Evolutionary conservation across 2,113 vertebrate genomes (phyloP).

Genomic region (Hippocampus comes): DNA sequence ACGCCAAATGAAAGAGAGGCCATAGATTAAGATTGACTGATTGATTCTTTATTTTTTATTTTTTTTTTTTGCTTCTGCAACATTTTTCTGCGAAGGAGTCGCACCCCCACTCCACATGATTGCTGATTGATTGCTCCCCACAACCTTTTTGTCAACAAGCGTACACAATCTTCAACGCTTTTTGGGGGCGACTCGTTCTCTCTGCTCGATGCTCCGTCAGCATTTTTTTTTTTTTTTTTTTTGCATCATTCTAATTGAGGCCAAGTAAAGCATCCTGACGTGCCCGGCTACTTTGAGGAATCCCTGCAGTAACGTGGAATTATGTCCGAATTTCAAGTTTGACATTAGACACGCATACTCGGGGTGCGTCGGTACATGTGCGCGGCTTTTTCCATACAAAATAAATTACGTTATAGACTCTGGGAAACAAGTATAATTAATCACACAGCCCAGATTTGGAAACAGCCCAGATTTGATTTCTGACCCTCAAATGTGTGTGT

Average conservation of each 20-base stretch:
- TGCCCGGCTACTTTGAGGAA: neutral
- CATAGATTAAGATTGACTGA: conserved; percentile 40
- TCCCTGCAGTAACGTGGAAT: neutral
- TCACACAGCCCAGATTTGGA: too few relatives aligned
- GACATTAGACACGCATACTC: neutral
- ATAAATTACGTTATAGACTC: neutral
- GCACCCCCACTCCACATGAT: neutral
- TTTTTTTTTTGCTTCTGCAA: conserved; percentile 26
- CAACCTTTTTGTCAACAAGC: conserved; percentile 38
- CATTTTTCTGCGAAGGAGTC: conserved; percentile 12
- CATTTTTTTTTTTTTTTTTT: too few relatives aligned
- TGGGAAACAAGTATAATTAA: too few relatives aligned
- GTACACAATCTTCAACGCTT: conserved; percentile 11
- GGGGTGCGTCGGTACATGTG: neutral
- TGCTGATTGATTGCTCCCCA: conserved; percentile 35
- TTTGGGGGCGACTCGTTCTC: conserved; percentile 18
- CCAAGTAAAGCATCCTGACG: neutral
- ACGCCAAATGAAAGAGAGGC: conserved; percentile 28
- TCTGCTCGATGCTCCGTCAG: conserved; percentile 17
- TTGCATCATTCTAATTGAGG: too few relatives aligned
- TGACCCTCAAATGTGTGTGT: too few relatives aligned
- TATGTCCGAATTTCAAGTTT: neutral
- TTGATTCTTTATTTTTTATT: too few relatives aligned
- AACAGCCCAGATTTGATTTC: too few relatives aligned
- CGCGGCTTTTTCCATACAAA: neutral